Evolutionary conservation across 2,113 vertebrate genomes (phyloP), one percentile per base, ranked within the genome.

Genomic region (Petaurus breviceps): DNA sequence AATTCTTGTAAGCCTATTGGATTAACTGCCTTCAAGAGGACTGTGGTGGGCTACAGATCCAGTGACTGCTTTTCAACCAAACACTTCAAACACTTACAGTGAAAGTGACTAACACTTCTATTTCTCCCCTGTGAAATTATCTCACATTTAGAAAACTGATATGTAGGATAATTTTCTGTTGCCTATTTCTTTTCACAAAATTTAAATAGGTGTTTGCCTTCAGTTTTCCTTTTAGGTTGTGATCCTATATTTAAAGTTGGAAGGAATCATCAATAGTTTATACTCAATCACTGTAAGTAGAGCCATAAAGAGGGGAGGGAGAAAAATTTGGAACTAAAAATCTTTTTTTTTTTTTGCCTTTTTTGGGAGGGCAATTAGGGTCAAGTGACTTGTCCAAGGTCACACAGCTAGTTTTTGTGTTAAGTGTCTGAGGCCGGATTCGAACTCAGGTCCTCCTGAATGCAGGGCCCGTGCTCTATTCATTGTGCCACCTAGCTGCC

Each of bases 201-300:
- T 8, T 31, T 50, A 12, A 92, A 90, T 28, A 61, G 53, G 11
- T 16, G 2, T 46, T 28, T 55, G 6, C 16, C 54, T 84, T 49
- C 19, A 16, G 28, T n/a, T 52, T 68, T 93, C 54, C 49, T 89
- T 95, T 97, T 46, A 92, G 46, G 95, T 95, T 0, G 91, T n/a
- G 25, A 92, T 43, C 68, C 37, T 22, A 43, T 84, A 77, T 77
- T n/a, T 77, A 84, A n/a, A n/a, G 6, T 4, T 43, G 7, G 16
- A 22, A 84, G 19, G 19, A 43, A 84, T 84, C 37, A 8, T 84
- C 68, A 84, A 8, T 84, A 84, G 1, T 84, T 43, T 84, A 19
- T 84, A 43, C 19, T 43, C 19, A n/a, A 84, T 22, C n/a, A 84
- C 16, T 43, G 7, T 84, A 43, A n/a, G 37, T 77, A 84, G 68